These are phyloP conservation scores for Clostera curtula DNA, from an alignment of 2,888 invertebrate genomes.

Conservation along the genomic window DNA sequence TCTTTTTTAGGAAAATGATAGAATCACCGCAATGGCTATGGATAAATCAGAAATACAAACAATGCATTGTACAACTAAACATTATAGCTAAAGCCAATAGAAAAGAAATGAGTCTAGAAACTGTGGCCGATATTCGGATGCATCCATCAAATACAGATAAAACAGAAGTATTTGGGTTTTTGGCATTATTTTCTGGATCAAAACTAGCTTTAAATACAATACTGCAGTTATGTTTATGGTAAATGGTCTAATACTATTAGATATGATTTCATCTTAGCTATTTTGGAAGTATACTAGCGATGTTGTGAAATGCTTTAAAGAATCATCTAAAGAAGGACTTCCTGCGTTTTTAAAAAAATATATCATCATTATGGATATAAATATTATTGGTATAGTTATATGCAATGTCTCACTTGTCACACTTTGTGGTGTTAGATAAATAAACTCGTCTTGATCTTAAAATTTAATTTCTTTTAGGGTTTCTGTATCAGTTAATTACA, in stretches of 20 bases:
- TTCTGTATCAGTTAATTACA: slow-evolving; percentile 64
- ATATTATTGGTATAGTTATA: too few relatives aligned
- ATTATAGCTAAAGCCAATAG: slow-evolving; percentile 73
- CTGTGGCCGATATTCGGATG: slow-evolving; percentile 39
- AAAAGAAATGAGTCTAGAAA: slow-evolving; percentile 49
- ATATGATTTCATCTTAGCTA: slow-evolving; percentile 6
- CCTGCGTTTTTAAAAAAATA: too few relatives aligned
- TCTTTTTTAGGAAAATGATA: slow-evolving; percentile 66
- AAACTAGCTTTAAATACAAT: slow-evolving; percentile 70
- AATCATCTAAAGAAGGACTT: too few relatives aligned
- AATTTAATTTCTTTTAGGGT: slow-evolving; percentile 41
- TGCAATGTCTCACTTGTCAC: too few relatives aligned
- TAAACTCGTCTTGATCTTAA: neutral
- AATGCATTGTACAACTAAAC: slow-evolving; percentile 64
- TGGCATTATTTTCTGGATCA: slow-evolving; percentile 73
- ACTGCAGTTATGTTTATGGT: slow-evolving; percentile 74
- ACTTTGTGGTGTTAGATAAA: too few relatives aligned
- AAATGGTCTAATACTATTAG: slow-evolving; percentile 20
- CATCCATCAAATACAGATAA: slow-evolving; percentile 27
- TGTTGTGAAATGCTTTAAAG: too few relatives aligned
- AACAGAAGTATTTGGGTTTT: slow-evolving; percentile 53
- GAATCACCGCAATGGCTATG: slow-evolving; percentile 80
- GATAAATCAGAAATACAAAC: slow-evolving; percentile 61
- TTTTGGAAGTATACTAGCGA: too few relatives aligned
- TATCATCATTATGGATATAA: too few relatives aligned